Evolutionary conservation across 2,797 vertebrate species (phyloP).

Genomic region (Chiloscyllium punctatum): DNA sequence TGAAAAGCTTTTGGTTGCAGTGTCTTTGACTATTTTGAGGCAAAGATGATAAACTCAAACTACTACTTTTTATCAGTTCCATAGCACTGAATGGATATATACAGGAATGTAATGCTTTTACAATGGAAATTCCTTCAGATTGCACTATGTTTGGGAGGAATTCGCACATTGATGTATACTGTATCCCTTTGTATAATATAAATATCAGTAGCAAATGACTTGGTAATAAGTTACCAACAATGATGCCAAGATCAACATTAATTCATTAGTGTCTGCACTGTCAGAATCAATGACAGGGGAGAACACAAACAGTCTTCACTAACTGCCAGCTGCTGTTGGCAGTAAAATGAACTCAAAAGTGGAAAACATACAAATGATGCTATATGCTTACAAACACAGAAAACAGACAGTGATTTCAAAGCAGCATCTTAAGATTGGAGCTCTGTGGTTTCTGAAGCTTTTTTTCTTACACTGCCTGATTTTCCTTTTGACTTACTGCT

Average conservation of each 20-base stretch:
- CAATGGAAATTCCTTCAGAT: neutral
- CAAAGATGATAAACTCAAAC: neutral
- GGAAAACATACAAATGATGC: neutral
- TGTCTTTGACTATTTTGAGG: too few species aligned
- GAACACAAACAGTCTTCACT: neutral
- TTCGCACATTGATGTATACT: neutral
- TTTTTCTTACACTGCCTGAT: neutral
- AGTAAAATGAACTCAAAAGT: neutral
- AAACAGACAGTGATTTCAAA: neutral
- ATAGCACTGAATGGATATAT: neutral
- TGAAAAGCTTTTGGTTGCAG: too few species aligned
- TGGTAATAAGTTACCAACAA: neutral
- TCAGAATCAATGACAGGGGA: neutral
- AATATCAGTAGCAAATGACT: neutral
- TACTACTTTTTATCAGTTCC: neutral
- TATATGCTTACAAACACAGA: neutral
- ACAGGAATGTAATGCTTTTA: neutral
- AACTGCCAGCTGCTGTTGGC: conserved; percentile 23
- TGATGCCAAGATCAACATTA: conserved; percentile 7
- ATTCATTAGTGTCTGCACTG: neutral
- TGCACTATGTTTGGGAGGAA: neutral
- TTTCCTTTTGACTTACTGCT: neutral
- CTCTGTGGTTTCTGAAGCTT: neutral
- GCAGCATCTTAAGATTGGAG: neutral
- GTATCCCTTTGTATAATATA: neutral